These are phyloP conservation scores for Euzophera pinguis DNA, from an alignment of 2,888 invertebrate genomes.

Conservation along the genomic window DNA sequence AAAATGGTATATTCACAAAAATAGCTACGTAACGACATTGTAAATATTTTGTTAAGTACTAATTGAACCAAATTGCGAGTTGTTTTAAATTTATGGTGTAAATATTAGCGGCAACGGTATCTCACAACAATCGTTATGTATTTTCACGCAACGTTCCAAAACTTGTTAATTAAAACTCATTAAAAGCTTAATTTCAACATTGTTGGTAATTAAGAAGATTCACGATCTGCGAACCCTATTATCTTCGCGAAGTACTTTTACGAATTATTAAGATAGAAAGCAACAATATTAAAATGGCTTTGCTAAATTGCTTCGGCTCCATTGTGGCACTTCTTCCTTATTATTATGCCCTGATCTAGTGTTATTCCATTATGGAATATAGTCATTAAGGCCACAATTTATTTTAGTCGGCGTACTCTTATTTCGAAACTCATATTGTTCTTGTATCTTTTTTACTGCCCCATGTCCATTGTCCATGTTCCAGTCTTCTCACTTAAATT, in stretches of 20 bases:
- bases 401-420: not conserved
- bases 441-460: too few relatives aligned
- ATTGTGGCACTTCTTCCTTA: conserved; percentile 29
- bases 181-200: conserved; percentile 74
- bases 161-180: conserved; percentile 76
- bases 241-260: conserved; percentile 60
- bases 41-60: conserved; percentile 21
- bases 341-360: conserved; percentile 22
- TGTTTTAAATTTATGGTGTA: conserved; percentile 27
- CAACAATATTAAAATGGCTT: conserved; percentile 51
- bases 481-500: too few relatives aligned
- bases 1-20: conserved; percentile 1
- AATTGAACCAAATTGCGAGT: conserved; percentile 25
- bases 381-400: conserved; percentile 8
- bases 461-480: too few relatives aligned
- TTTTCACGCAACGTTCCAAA: conserved; percentile 59
- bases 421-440: not conserved
- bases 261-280: conserved; percentile 61
- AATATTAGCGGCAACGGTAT: conserved; percentile 37
- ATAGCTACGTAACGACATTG: not conserved
- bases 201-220: conserved; percentile 76
- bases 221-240: conserved; percentile 69
- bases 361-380: conserved; percentile 19
- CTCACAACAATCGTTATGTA: conserved; percentile 48
- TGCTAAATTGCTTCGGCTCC: conserved; percentile 27